Percentiles rank a stretch among this genome's conserved stretches.
Conservation (phyloP, 2,888 invertebrate species). For the Campoplex nolae region DNA sequence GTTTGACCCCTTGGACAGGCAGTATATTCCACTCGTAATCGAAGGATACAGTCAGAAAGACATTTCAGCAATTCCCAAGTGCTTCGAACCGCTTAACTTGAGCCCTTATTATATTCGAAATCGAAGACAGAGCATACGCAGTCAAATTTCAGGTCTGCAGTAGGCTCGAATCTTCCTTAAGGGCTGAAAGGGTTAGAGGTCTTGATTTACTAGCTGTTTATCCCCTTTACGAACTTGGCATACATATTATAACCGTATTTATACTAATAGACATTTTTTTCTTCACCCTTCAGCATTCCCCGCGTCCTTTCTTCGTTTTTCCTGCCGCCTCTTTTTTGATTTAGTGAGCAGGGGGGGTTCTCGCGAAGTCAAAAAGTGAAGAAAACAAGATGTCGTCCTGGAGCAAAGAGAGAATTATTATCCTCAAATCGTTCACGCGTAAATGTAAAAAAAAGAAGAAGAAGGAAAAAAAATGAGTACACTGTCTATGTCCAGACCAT, state of each 20-base stretch:
- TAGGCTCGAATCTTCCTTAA: slow-evolving; percentile 17
- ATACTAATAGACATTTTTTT: slow-evolving; percentile 79
- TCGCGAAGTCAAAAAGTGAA: slow-evolving; percentile 14
- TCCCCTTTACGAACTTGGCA: slow-evolving; percentile 79
- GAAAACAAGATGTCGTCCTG: not conserved
- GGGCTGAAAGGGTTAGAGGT: slow-evolving; percentile 71
- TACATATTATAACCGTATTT: slow-evolving; percentile 83
- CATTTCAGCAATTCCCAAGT: not conserved
- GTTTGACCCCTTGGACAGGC: slow-evolving; percentile 62
- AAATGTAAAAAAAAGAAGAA: slow-evolving; percentile 10
- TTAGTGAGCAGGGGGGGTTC: not conserved
- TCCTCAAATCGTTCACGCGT: slow-evolving; percentile 33
- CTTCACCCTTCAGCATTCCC: slow-evolving; percentile 33
- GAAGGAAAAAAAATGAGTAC: not conserved
- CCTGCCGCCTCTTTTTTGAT: slow-evolving; percentile 8
- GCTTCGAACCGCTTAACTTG: not conserved
- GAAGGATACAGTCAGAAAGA: not conserved
- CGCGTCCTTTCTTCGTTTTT: not conserved
- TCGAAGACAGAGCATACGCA: not conserved
- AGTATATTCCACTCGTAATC: slow-evolving; percentile 47
- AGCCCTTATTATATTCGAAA: not conserved
- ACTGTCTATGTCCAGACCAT: slow-evolving; percentile 40
- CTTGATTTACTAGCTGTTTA: slow-evolving; percentile 84
- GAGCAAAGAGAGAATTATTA: slow-evolving; percentile 25
- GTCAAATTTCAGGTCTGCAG: slow-evolving; percentile 34